A percentile compares a stretch with the other conserved stretches of the same genome.
Conservation (phyloP, 1,140 invertebrate genomes). For the Eufriesea mexicana region DNA sequence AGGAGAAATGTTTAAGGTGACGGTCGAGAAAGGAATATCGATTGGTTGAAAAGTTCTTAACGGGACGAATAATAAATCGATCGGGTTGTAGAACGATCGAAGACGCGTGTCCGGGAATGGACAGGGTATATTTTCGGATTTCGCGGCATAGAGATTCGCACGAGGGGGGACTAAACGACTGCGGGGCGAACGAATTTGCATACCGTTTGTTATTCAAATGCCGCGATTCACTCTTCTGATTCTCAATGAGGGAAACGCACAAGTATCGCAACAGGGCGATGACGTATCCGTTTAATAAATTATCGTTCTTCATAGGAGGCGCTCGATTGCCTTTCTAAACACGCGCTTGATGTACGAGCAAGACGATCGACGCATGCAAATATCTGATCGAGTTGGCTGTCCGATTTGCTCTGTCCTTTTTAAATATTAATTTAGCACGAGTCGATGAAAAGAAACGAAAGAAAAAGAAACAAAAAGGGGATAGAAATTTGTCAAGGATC, state of each 20-base stretch:
- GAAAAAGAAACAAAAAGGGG: too few species aligned
- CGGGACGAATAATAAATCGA: not conserved
- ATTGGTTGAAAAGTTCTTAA: constrained; percentile 2
- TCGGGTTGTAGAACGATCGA: not conserved
- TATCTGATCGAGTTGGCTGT: not conserved
- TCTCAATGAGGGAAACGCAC: constrained; percentile 75
- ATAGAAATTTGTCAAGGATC: not conserved
- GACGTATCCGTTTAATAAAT: constrained; percentile 77
- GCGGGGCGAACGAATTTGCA: constrained; percentile 75
- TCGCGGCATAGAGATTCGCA: constrained; percentile 28
- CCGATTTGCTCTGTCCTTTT: constrained; percentile 2
- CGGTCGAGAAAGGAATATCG: not conserved
- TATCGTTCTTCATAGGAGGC: constrained; percentile 72
- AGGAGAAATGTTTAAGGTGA: not conserved
- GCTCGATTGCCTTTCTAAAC: constrained; percentile 66
- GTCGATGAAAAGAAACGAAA: not conserved
- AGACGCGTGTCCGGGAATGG: not conserved
- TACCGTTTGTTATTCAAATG: constrained; percentile 82
- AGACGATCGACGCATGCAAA: constrained; percentile 57
- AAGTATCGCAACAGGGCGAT: constrained; percentile 71
- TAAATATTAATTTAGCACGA: not conserved
- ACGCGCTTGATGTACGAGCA: constrained; percentile 70
- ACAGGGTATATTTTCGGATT: constrained; percentile 43
- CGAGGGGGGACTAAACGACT: constrained; percentile 44
- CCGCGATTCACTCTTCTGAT: constrained; percentile 74